Percentiles rank a stretch among this genome's conserved stretches.
These are phyloP conservation scores for honey bee (Apis mellifera) DNA, from an alignment of 1,140 invertebrate species.

Conservation along the genomic window DNA sequence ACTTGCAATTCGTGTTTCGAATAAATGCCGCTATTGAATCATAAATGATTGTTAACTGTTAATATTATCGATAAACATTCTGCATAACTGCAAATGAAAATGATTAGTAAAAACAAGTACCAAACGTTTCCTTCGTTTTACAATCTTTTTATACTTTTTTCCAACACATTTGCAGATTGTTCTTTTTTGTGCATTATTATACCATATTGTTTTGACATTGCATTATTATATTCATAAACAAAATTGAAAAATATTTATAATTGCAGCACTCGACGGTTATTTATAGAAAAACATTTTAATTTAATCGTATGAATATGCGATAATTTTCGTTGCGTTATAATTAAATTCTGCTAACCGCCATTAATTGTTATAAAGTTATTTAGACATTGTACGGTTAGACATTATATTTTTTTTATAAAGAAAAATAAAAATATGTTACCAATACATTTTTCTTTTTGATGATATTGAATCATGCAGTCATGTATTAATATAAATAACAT, in stretches of 20 bases:
- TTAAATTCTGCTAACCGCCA: neutral
- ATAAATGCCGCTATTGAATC: neutral
- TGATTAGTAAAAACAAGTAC: neutral
- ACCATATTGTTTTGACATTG: neutral
- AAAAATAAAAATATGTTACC: constrained; percentile 9
- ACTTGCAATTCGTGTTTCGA: neutral
- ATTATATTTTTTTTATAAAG: neutral
- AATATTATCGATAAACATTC: neutral
- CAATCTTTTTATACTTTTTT: neutral
- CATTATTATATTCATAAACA: neutral
- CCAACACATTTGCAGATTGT: neutral
- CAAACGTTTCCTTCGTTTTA: neutral
- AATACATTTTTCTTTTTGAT: neutral
- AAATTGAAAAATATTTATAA: neutral
- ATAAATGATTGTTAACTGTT: neutral
- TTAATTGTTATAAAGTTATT: constrained; percentile 7
- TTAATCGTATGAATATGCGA: constrained; percentile 1
- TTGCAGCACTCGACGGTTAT: neutral
- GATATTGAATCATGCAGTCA: neutral
- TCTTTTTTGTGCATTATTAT: too few relatives aligned
- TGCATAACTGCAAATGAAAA: neutral
- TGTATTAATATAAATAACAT: constrained; percentile 17
- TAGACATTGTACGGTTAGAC: neutral
- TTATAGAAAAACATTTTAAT: constrained; percentile 23
- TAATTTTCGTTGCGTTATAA: neutral